Conservation (phyloP, 2,888 invertebrate species). For the Zygothrica quintamaculata region DNA sequence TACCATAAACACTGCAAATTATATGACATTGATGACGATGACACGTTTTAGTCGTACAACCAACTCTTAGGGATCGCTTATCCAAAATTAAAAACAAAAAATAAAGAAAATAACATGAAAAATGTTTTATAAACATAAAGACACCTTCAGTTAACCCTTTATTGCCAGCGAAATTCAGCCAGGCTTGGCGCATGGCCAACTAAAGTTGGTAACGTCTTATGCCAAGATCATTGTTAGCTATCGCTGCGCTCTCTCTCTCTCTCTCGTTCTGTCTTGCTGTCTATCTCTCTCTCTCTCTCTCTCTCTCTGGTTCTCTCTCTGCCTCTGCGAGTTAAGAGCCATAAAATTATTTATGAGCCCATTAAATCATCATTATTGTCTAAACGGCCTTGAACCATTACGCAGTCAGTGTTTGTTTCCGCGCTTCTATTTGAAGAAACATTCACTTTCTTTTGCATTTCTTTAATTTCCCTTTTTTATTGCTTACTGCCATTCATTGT, state of each 20-base stretch:
- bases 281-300: neutral
- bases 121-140: conserved; percentile 5
- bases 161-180: neutral
- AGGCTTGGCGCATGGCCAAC: neutral
- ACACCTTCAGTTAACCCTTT: conserved; percentile 22
- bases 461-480: conserved; percentile 64
- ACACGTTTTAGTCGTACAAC: conserved; percentile 2
- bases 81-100: neutral
- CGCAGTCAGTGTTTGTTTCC: conserved; percentile 35
- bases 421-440: conserved; percentile 59
- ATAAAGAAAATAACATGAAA: neutral
- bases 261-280: too few relatives aligned
- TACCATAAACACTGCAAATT: conserved; percentile 61
- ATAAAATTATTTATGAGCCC: conserved; percentile 84
- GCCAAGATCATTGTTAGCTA: conserved; percentile 30
- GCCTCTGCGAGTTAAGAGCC: conserved; percentile 71
- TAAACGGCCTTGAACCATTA: conserved; percentile 81
- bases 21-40: conserved; percentile 38
- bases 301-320: neutral
- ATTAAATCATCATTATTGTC: conserved; percentile 84
- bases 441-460: conserved; percentile 71
- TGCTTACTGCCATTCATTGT: conserved; percentile 54
- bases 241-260: conserved; percentile 1
- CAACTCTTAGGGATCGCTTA: conserved; percentile 6
- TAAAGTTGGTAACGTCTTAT: conserved; percentile 1